Evolutionary conservation across 92 coral and sea anemone genomes (phyloP), one percentile per base, ranked within the genome.

Genomic region (Bergia puertoricense): DNA sequence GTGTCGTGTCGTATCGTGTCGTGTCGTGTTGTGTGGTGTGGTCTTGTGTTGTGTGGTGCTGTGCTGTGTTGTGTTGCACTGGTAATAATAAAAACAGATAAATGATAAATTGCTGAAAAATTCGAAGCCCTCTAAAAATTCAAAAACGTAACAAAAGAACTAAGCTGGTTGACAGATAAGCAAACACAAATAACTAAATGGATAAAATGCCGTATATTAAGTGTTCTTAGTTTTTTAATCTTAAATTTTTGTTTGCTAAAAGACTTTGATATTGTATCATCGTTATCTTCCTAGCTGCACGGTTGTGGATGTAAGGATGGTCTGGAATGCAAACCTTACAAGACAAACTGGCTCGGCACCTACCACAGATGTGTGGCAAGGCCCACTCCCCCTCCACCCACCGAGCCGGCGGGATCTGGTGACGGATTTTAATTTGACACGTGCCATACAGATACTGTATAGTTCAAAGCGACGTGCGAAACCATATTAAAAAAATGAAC

Each of bases 321-420:
- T 43, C 57, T 81, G 40, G 86, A 81, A 3, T 81, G 86, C 86
- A 65, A 65, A 9, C 39, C 6, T 23, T 81, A 62, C 59, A 81
- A 39, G 76, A 42, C 22, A 41, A 22, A 41, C 39, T 2, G 15
- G n/a, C 45, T 41, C 6, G 10, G 51, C 23, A 0, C 8, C 48
- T 23, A n/a, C n/a, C 41, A 67, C 65, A 44, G 38, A 30, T 82
- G 86, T 16, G 77, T 66, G 76, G 42, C 86, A 45, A 67, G 3
- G 22, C 86, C 77, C 76, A 82, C 57, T 30, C 77, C 86, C 8
- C 86, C 86, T 4, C 86, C 86, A 6, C 86, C 86, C 57, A 82
- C 86, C n/a, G 86, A 82, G 77, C 86, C 86, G 9, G 86, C 72
- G 59, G 86, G 86, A 20, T 82, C 86, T 45, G 86, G 86, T 82